Conservation (phyloP, 2,888 invertebrate species). For the Muscina levida region DNA sequence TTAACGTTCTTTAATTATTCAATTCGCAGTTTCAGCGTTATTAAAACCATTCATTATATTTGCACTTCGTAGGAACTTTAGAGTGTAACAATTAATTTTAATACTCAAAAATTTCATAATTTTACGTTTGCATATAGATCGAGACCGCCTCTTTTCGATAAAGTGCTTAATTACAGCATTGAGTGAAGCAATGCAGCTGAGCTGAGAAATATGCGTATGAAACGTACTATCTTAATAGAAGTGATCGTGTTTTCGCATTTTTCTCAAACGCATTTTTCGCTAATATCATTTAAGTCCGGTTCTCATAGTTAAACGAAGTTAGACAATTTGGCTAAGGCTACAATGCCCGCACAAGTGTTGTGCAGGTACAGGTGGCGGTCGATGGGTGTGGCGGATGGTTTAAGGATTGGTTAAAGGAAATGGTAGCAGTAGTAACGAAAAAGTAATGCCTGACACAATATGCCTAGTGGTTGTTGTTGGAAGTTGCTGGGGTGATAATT, state of each 20-base stretch:
- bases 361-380: background rate
- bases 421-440: too few species aligned
- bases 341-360: background rate
- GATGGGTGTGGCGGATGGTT: too few species aligned
- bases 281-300: slow-evolving; percentile 53
- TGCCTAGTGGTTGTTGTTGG: too few species aligned
- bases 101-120: slow-evolving; percentile 52
- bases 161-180: slow-evolving; percentile 52
- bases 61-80: slow-evolving; percentile 35
- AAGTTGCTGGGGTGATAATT: too few species aligned
- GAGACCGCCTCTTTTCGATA: slow-evolving; percentile 57
- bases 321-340: slow-evolving; percentile 17
- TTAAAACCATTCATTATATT: slow-evolving; percentile 48
- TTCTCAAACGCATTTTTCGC: slow-evolving; percentile 47
- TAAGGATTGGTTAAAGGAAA: too few species aligned
- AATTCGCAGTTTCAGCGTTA: background rate
- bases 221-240: slow-evolving; percentile 40
- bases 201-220: background rate
- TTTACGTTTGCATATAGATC: slow-evolving; percentile 12
- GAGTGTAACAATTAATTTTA: slow-evolving; percentile 44
- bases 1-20: slow-evolving; percentile 6
- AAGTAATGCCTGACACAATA: too few species aligned
- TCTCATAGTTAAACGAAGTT: slow-evolving; percentile 16
- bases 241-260: slow-evolving; percentile 29
- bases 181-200: slow-evolving; percentile 37